Conservation (phyloP, 2,797 vertebrate species). For the Geotrypetes seraphini region DNA sequence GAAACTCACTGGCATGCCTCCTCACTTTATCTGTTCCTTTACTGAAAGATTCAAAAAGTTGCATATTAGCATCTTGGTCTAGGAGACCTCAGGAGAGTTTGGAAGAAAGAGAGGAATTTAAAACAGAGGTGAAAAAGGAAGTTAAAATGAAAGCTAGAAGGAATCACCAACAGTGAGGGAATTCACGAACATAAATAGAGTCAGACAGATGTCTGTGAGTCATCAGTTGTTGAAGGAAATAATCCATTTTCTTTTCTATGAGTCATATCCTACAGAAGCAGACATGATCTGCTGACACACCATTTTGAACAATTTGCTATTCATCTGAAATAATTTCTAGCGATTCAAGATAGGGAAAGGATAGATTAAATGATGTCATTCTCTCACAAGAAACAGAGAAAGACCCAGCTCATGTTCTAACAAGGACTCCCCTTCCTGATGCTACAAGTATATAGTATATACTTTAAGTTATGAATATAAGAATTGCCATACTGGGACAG, state of each 20-base stretch:
- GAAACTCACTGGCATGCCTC: too few species aligned
- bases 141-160: conserved; percentile 1
- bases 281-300: conserved; percentile 12
- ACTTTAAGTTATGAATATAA: too few species aligned
- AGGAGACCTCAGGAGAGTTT: too few species aligned
- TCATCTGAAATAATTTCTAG: conserved; percentile 13
- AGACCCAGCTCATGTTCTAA: background rate
- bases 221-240: conserved; percentile 12
- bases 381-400: background rate
- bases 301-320: conserved; percentile 22
- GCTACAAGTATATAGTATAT: too few species aligned
- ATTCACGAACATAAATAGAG: conserved; percentile 27
- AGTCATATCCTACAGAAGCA: conserved; percentile 14
- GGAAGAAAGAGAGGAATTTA: too few species aligned
- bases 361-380: conserved; percentile 19
- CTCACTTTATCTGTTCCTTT: too few species aligned
- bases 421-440: background rate
- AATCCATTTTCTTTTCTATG: conserved; percentile 17
- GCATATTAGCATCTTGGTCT: too few species aligned
- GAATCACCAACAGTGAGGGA: conserved; percentile 24
- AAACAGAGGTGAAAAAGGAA: too few species aligned
- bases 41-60: too few species aligned
- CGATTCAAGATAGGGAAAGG: background rate
- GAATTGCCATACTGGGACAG: too few species aligned
- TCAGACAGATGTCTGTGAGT: conserved; percentile 28